phyloP scores from a whole-genome alignment of 2,888 invertebrate genomes.

The Dynastes maya region DNA sequence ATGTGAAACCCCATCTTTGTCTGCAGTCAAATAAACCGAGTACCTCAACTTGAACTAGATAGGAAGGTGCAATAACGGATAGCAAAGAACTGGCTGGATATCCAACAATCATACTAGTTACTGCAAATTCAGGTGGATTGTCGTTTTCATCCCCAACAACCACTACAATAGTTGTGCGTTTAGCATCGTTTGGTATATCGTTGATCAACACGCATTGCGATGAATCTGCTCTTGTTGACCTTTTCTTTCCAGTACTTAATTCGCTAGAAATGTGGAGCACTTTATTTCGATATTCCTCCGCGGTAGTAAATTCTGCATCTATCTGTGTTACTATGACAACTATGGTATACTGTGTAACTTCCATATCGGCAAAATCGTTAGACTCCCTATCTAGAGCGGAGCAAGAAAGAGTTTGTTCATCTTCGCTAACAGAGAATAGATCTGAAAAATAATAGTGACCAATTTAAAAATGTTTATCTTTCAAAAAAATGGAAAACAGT shows the following conservation, averaged over 20 bases:
- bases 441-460: neutral
- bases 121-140: constrained; percentile 71
- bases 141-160: constrained; percentile 75
- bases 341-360: constrained; percentile 40
- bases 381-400: constrained; percentile 48
- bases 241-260: neutral
- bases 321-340: constrained; percentile 12
- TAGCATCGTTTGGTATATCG: constrained; percentile 63
- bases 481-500: too few relatives aligned
- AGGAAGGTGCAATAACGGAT: constrained; percentile 69
- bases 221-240: constrained; percentile 14
- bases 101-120: constrained; percentile 69
- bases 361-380: constrained; percentile 34
- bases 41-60: constrained; percentile 66
- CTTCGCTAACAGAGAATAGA: constrained; percentile 37
- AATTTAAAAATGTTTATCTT: too few relatives aligned
- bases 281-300: neutral
- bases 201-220: constrained; percentile 67
- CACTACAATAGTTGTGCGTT: constrained; percentile 70
- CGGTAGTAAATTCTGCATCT: neutral
- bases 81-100: constrained; percentile 71
- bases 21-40: neutral
- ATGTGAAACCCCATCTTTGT: neutral
- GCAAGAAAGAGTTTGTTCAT: constrained; percentile 14
- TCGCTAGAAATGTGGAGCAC: neutral